phyloP scores from a whole-genome alignment of 1,140 invertebrate species.

The Zaprionus kolodkinae region DNA sequence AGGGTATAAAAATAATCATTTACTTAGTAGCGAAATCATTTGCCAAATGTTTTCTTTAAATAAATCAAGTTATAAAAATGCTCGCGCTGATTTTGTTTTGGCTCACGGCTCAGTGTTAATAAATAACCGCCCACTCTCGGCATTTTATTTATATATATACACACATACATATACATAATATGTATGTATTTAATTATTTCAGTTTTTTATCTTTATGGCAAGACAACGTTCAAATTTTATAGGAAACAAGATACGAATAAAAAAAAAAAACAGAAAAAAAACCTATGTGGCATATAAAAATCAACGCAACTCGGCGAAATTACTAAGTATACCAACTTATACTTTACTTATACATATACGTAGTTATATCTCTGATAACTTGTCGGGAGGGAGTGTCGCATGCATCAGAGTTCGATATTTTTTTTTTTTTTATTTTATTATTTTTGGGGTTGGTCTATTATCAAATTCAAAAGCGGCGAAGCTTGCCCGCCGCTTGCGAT shows the following conservation, averaged over 20 bases:
- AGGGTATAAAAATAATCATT: constrained; percentile 46
- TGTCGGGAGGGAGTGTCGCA: constrained; percentile 45
- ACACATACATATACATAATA: constrained; percentile 13
- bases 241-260: constrained; percentile 26
- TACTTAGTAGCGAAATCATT: constrained; percentile 50
- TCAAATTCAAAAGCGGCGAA: constrained; percentile 56
- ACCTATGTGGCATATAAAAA: constrained; percentile 40
- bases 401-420: constrained; percentile 24
- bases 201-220: constrained; percentile 66
- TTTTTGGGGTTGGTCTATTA: constrained; percentile 49
- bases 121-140: constrained; percentile 73
- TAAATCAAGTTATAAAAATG: constrained; percentile 82
- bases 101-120: constrained; percentile 64
- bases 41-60: constrained; percentile 70
- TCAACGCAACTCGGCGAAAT: constrained; percentile 57
- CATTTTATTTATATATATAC: constrained; percentile 41
- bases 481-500: constrained; percentile 32
- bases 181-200: constrained; percentile 24
- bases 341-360: neutral
- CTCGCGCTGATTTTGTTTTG: constrained; percentile 67
- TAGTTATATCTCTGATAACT: constrained; percentile 47
- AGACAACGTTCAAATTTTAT: constrained; percentile 61
- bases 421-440: neutral
- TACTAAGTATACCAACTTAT: constrained; percentile 9
- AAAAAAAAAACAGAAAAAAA: constrained; percentile 42